Base-by-base conservation (phyloP, 2,113 vertebrate species). In the Paradoxurus hermaphroditus region DNA sequence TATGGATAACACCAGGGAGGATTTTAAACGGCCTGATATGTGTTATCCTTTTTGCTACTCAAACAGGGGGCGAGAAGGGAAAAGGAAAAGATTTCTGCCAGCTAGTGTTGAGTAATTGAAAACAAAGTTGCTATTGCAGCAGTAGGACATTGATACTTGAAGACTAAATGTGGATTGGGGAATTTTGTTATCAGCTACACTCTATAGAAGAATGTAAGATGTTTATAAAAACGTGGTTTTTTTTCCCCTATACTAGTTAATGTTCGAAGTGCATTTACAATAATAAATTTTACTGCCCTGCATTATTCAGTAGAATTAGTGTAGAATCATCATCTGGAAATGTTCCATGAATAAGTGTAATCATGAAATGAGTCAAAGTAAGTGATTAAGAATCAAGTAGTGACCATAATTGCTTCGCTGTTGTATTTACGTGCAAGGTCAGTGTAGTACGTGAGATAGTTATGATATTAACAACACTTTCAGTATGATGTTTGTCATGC, bases 351-450 rank as follows among this genome's bases (percentile, higher is more conserved):
- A 51, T 53, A 36, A 84, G 13, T 59, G 5, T 25, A 75, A 77
- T 41, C 72, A 68, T 1, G 2, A 10, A 77, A 5, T 63, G 59
- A 91, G 29, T 18, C 18, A 39, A 86, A 36, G 25, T 27, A 21
- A 46, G 21, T 29, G 18, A 62, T 36, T 91, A 67, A 68, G 36
- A 27, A 5, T 86, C 4, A 72, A 39, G 19, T 12, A 78, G 23
- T 51, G 23, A 62, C 31, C 56, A 23, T 86, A 85, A 88, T 62
- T 95, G 93, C 70, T 86, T 65, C 70, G 36, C 18, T 91, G 27
- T 95, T 97, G 63, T 73, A 90, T 96, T 94, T 92, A 96, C 72
- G 46, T 27, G 2, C 44, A 39, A 25, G 67, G 65, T 90, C 56
- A 96, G 12, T 68, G 19, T 63, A 65, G 46, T 25, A 59, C 18